Percentiles rank a stretch among this genome's conserved stretches.
Evolutionary conservation across 2,888 invertebrate species (phyloP).

Genomic region (Anarsia innoxiella): DNA sequence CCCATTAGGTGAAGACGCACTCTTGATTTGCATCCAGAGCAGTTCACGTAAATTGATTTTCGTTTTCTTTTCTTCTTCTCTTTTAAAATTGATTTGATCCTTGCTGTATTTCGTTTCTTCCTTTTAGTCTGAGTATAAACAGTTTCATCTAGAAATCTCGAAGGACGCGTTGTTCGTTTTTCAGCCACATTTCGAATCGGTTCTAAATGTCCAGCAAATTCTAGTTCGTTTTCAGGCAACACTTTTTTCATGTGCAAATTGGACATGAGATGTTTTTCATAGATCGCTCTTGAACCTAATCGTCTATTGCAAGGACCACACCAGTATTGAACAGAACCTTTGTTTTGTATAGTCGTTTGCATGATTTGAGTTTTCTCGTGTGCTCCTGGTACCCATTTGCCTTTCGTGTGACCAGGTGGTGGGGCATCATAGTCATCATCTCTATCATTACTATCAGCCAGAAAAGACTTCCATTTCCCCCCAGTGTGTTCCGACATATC

Average conservation of each 20-base stretch:
- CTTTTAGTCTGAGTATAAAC: conserved; percentile 39
- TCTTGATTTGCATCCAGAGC: conserved; percentile 82
- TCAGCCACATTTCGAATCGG: conserved; percentile 36
- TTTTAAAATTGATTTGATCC: conserved; percentile 32
- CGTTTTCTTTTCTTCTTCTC: conserved; percentile 68
- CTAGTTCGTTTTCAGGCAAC: conserved; percentile 80
- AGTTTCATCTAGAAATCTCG: conserved; percentile 44
- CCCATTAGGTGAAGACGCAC: conserved; percentile 83
- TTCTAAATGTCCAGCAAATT: conserved; percentile 70
- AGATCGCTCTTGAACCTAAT: conserved; percentile 82
- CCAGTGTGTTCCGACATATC: conserved; percentile 74
- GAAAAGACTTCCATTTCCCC: conserved; percentile 78
- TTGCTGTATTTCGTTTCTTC: conserved; percentile 29
- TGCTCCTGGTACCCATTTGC: conserved; percentile 87
- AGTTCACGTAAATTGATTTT: conserved; percentile 76
- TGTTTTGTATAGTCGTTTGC: conserved; percentile 67
- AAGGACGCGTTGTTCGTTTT: conserved; percentile 51
- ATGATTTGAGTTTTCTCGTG: conserved; percentile 70
- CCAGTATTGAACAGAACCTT: conserved; percentile 80
- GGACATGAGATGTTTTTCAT: conserved; percentile 85
- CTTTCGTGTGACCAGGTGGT: conserved; percentile 82
- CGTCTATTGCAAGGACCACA: conserved; percentile 87
- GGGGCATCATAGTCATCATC: conserved; percentile 75
- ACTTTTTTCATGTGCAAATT: conserved; percentile 81
- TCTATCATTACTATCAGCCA: conserved; percentile 48